Evolutionary conservation across 1,140 invertebrate species (phyloP).

Genomic region (Caenorhabditis briggsae): DNA sequence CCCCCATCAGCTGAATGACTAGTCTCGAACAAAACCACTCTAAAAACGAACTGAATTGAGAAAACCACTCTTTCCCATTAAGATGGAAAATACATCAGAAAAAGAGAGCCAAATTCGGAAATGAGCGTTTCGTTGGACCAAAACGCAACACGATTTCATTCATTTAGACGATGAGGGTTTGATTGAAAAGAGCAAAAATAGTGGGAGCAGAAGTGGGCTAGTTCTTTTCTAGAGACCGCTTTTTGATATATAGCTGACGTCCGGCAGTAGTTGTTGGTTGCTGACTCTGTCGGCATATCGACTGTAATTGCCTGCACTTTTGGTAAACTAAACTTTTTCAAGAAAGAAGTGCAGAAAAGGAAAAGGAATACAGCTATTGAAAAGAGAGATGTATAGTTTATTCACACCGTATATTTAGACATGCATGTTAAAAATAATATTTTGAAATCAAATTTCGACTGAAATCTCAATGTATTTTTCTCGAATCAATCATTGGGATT

Average conservation of each 20-base stretch:
- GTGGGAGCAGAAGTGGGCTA: background rate
- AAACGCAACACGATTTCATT: background rate
- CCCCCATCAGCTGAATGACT: background rate
- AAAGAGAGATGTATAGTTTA: background rate
- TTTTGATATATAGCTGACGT: constrained; percentile 51
- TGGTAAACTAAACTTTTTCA: background rate
- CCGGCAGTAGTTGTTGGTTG: constrained; percentile 9
- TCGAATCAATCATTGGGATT: constrained; percentile 27
- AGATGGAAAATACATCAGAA: constrained; percentile 4
- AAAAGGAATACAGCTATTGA: background rate
- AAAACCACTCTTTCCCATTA: background rate
- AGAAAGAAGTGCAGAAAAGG: background rate
- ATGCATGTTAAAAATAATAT: background rate
- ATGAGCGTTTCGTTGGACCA: background rate
- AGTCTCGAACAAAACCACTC: no score
- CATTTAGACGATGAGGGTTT: constrained; percentile 39
- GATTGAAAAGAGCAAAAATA: background rate
- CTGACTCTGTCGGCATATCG: background rate
- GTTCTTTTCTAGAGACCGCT: background rate
- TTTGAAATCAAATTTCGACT: background rate
- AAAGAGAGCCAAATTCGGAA: background rate
- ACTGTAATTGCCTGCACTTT: constrained; percentile 55
- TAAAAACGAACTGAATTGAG: no score
- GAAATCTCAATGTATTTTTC: background rate
- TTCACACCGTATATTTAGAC: constrained; percentile 16